A percentile compares a stretch with the other conserved stretches of the same genome.
Evolutionary conservation across 2,113 vertebrate species (phyloP).

Genomic region (Pterocles gutturalis): DNA sequence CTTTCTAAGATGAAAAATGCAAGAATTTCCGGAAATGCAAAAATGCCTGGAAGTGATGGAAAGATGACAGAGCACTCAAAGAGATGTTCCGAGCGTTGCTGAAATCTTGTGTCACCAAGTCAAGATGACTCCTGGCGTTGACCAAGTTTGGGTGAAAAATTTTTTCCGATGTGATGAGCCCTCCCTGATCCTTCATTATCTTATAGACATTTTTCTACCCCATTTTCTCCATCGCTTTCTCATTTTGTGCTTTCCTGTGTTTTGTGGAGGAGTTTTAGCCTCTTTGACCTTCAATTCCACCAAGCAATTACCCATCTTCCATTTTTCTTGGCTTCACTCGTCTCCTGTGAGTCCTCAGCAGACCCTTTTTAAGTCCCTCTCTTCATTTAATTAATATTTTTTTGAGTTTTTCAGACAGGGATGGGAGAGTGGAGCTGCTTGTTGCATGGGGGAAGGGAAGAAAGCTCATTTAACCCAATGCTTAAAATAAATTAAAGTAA

Average conservation of each 20-base stretch:
- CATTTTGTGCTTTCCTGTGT: background rate
- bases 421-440: background rate
- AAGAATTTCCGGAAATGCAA: background rate
- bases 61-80: background rate
- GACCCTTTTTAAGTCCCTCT: background rate
- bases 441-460: background rate
- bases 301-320: background rate
- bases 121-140: background rate
- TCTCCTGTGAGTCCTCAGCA: background rate
- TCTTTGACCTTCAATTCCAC: background rate
- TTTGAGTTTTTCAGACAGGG: background rate
- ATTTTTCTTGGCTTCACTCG: background rate
- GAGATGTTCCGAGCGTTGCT: background rate
- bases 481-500: background rate
- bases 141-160: background rate
- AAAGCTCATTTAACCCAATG: background rate
- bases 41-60: background rate
- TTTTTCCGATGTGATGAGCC: background rate
- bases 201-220: background rate
- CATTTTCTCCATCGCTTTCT: background rate
- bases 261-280: background rate
- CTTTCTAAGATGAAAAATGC: background rate
- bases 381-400: background rate
- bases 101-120: fast-evolving
- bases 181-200: background rate